Evolutionary conservation across 2,888 invertebrate genomes (phyloP).

Genomic region (Mactromeris polynyma): DNA sequence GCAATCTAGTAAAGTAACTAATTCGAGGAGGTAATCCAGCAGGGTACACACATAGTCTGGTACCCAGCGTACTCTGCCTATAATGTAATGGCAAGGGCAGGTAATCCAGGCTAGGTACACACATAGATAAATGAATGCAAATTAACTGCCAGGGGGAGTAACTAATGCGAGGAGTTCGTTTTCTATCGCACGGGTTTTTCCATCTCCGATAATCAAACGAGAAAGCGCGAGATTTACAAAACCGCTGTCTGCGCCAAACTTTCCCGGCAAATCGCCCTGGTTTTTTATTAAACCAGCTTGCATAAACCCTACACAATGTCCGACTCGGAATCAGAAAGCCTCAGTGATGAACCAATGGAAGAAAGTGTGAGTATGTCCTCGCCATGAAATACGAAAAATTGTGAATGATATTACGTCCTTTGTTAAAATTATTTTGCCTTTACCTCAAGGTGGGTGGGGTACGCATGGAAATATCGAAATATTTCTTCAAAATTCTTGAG

Average conservation of each 20-base stretch:
- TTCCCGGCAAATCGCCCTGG: neutral
- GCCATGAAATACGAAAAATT: neutral
- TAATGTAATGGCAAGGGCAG: no score
- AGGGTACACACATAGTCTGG: no score
- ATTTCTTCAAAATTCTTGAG: no score
- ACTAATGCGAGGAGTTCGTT: no score
- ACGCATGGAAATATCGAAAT: constrained; percentile 18
- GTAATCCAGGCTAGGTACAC: no score
- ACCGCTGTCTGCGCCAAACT: constrained; percentile 36
- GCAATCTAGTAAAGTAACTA: no score
- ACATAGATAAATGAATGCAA: no score
- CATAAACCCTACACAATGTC: constrained; percentile 67
- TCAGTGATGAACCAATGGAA: constrained; percentile 78
- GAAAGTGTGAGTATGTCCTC: constrained; percentile 64
- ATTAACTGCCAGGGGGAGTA: no score
- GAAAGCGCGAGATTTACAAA: constrained; percentile 29
- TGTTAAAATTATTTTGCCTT: constrained; percentile 5
- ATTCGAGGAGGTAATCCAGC: no score
- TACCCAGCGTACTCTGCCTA: no score
- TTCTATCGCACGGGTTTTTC: neutral
- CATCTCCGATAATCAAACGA: neutral
- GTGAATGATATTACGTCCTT: neutral
- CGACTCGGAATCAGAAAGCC: constrained; percentile 78
- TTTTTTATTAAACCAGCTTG: neutral
- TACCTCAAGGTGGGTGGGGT: constrained; percentile 35